These are phyloP conservation scores for Onychostoma macrolepis DNA, from an alignment of 2,113 vertebrate species.

Conservation along the genomic window DNA sequence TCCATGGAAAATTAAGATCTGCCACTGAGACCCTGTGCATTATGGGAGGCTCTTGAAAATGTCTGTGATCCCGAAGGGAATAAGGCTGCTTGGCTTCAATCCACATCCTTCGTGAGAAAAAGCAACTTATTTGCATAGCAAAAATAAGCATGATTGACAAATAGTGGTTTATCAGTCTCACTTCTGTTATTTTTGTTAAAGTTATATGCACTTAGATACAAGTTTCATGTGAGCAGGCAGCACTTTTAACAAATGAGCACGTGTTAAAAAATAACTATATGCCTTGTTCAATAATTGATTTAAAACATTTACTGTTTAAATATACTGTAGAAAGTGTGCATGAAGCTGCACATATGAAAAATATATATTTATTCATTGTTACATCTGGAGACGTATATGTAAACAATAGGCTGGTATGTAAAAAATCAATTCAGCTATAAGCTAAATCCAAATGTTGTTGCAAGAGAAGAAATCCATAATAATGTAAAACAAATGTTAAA, in stretches of 20 bases:
- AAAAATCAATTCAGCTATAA: too few species aligned
- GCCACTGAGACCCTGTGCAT: constrained; percentile 36
- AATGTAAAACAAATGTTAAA: not conserved
- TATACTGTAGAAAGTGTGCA: not conserved
- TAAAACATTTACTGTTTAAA: not conserved
- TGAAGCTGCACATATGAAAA: not conserved
- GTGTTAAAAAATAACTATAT: not conserved
- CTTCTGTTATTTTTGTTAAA: not conserved
- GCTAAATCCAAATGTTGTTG: too few species aligned
- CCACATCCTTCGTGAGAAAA: constrained; percentile 52
- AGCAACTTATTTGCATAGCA: constrained; percentile 33
- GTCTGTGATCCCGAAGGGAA: constrained; percentile 10
- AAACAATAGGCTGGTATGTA: not conserved
- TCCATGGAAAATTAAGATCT: constrained; percentile 48
- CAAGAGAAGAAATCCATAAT: not conserved
- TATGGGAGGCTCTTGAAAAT: constrained; percentile 33
- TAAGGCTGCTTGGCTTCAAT: constrained; percentile 28
- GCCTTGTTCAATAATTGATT: not conserved
- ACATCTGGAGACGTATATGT: not conserved
- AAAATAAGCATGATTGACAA: constrained; percentile 17
- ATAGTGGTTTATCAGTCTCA: not conserved
- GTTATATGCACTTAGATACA: not conserved
- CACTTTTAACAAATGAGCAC: not conserved
- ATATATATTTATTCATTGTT: not conserved
- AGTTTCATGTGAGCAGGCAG: not conserved